phyloP scores from a whole-genome alignment of 1,140 invertebrate species.

The Zaprionus kolodkinae region DNA sequence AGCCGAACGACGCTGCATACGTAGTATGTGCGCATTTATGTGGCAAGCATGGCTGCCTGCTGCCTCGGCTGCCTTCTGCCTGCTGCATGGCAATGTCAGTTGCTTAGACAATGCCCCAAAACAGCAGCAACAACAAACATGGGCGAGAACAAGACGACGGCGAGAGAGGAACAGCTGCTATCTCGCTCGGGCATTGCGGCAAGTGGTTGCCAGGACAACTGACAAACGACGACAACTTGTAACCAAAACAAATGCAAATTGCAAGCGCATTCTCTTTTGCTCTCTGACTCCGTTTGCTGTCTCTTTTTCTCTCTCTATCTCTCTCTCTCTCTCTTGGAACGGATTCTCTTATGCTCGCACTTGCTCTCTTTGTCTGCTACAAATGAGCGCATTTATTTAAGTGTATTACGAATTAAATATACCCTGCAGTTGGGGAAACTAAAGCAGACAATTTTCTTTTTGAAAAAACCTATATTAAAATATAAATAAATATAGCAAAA shows the following conservation, averaged over 20 bases:
- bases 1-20: slow-evolving; percentile 40
- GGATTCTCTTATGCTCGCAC: slow-evolving; percentile 10
- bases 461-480: no score
- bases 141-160: slow-evolving; percentile 26
- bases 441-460: no score
- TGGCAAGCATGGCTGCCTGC: background rate
- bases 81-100: slow-evolving; percentile 48
- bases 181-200: slow-evolving; percentile 44
- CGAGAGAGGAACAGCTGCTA: slow-evolving; percentile 14
- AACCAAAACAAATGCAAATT: slow-evolving; percentile 80
- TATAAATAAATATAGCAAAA: no score
- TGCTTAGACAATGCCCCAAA: slow-evolving; percentile 51
- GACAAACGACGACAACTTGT: slow-evolving; percentile 68
- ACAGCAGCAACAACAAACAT: slow-evolving; percentile 35
- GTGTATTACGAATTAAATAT: background rate
- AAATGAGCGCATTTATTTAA: slow-evolving; percentile 65
- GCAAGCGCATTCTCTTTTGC: slow-evolving; percentile 17
- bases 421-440: background rate
- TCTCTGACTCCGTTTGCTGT: background rate
- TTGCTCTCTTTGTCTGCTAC: slow-evolving; percentile 32
- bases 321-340: background rate
- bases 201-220: slow-evolving; percentile 66
- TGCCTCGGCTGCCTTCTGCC: background rate
- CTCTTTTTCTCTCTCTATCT: background rate
- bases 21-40: background rate